A percentile compares a stretch with the other conserved stretches of the same genome.
Conservation (phyloP, 2,888 invertebrate species). For the Gastrophysa polygoni region DNA sequence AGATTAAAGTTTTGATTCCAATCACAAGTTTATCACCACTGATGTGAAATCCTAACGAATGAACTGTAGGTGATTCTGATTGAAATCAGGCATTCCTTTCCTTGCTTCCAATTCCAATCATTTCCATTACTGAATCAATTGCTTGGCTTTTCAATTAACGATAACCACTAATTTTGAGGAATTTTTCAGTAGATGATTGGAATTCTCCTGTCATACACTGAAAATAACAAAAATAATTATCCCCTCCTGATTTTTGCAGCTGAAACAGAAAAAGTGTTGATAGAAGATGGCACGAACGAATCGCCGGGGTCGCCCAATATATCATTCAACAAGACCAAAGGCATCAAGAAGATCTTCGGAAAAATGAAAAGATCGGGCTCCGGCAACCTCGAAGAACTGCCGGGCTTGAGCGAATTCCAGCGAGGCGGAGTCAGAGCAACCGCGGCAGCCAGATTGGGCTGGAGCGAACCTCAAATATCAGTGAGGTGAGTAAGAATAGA, state of each 20-base stretch:
- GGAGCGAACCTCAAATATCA: constrained; percentile 58
- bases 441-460: constrained; percentile 73
- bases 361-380: constrained; percentile 73
- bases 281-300: constrained; percentile 53
- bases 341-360: constrained; percentile 72
- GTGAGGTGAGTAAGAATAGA: constrained; percentile 52
- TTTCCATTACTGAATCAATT: too few species aligned
- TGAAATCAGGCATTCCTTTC: too few species aligned
- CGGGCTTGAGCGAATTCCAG: constrained; percentile 67
- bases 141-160: too few species aligned
- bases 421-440: constrained; percentile 76
- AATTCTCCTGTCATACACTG: too few species aligned
- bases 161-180: too few species aligned
- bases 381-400: constrained; percentile 70
- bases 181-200: too few species aligned
- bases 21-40: too few species aligned
- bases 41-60: too few species aligned
- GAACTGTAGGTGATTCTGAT: too few species aligned
- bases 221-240: too few species aligned
- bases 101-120: too few species aligned
- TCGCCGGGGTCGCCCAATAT: constrained; percentile 55
- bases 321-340: constrained; percentile 63
- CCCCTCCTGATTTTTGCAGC: constrained; percentile 60
- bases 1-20: too few species aligned
- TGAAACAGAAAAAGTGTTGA: constrained; percentile 66